phyloP scores from a whole-genome alignment of 1,140 invertebrate species.

The Cryptotermes secundus region DNA sequence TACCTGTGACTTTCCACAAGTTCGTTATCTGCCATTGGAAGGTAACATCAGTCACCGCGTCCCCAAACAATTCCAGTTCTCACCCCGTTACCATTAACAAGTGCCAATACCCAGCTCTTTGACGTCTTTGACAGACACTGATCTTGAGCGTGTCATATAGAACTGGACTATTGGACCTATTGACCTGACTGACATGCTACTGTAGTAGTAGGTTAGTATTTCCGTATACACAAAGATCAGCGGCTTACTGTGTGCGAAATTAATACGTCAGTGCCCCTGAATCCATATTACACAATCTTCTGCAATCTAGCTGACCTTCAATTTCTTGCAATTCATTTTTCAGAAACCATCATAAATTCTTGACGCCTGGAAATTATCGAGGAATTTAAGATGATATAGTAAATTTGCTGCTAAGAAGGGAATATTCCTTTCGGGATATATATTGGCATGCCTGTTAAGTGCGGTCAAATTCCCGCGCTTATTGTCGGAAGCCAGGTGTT shows the following conservation, averaged over 20 bases:
- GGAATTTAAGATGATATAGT: too few relatives aligned
- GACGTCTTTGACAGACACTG: too few relatives aligned
- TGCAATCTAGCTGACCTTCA: neutral
- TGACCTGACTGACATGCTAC: neutral
- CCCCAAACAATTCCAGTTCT: neutral
- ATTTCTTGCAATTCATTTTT: neutral
- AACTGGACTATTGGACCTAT: too few relatives aligned
- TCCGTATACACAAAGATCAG: neutral
- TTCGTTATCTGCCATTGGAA: constrained; percentile 19
- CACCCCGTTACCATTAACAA: neutral
- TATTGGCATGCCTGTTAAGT: neutral
- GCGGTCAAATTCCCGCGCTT: neutral
- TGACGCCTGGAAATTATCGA: too few relatives aligned
- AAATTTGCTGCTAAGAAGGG: neutral
- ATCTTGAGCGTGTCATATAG: too few relatives aligned
- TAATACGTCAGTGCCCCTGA: neutral
- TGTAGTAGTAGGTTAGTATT: neutral
- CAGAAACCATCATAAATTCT: too few relatives aligned
- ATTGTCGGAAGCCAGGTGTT: too few relatives aligned
- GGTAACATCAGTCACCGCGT: neutral
- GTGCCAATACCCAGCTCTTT: too few relatives aligned
- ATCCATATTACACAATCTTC: neutral
- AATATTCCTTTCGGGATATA: neutral
- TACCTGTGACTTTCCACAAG: constrained; percentile 24
- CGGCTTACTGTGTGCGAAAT: neutral